Evolutionary conservation across 2,888 invertebrate genomes (phyloP).

Genomic region (Microplitis manilae): DNA sequence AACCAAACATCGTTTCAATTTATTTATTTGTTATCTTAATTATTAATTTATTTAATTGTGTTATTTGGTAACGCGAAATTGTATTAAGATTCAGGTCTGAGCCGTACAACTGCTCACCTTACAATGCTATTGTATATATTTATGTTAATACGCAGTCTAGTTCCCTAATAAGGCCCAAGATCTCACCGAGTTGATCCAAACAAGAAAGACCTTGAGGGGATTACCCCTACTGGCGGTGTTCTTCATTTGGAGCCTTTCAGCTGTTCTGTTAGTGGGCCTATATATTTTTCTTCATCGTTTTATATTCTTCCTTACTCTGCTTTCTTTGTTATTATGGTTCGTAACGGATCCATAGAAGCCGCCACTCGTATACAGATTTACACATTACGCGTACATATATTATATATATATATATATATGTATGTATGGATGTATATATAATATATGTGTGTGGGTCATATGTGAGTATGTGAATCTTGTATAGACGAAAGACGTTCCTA

Average conservation of each 20-base stretch:
- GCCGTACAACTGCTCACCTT: too few species aligned
- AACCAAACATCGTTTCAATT: too few species aligned
- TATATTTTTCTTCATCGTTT: background rate
- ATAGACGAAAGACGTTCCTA: background rate
- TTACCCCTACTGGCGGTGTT: slow-evolving; percentile 24
- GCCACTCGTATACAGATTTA: background rate
- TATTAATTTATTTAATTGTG: too few species aligned
- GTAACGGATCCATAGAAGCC: slow-evolving; percentile 34
- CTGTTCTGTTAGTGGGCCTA: slow-evolving; percentile 23
- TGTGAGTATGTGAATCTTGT: background rate
- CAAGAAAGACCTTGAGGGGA: slow-evolving; percentile 51
- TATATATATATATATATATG: background rate
- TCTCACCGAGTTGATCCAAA: slow-evolving; percentile 38
- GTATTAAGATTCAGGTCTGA: too few species aligned
- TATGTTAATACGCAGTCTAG: slow-evolving; percentile 13
- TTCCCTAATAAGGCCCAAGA: slow-evolving; percentile 47
- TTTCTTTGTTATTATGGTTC: background rate
- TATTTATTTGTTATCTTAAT: too few species aligned
- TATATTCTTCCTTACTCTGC: background rate
- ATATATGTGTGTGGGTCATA: background rate
- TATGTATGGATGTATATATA: background rate
- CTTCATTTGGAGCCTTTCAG: slow-evolving; percentile 25
- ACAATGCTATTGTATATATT: background rate
- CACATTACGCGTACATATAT: background rate
- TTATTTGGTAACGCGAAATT: too few species aligned